phyloP scores from a whole-genome alignment of 2,888 invertebrate genomes.

The Drosophila buzzatii region DNA sequence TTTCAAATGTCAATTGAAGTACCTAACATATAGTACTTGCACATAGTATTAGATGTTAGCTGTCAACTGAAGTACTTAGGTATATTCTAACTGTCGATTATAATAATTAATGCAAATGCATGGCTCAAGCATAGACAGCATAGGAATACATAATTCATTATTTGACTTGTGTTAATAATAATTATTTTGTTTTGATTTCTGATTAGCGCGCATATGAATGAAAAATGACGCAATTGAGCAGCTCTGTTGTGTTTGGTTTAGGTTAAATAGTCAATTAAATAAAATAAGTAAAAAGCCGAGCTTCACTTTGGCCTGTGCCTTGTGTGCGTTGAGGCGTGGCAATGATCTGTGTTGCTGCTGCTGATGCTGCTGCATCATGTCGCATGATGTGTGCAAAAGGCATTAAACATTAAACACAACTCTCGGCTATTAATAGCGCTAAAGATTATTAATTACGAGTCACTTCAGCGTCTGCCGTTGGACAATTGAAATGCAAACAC shows the following conservation, averaged over 20 bases:
- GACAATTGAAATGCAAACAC: slow-evolving; percentile 68
- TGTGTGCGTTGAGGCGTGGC: slow-evolving; percentile 36
- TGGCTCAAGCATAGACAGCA: slow-evolving; percentile 26
- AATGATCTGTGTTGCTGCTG: slow-evolving; percentile 27
- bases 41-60: neutral
- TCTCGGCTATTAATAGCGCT: slow-evolving; percentile 64
- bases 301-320: slow-evolving; percentile 61
- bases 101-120: slow-evolving; percentile 59
- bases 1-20: neutral
- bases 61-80: neutral
- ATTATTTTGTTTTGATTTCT: slow-evolving; percentile 41
- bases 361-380: slow-evolving; percentile 51
- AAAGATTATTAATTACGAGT: slow-evolving; percentile 67
- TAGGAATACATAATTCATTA: slow-evolving; percentile 65
- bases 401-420: slow-evolving; percentile 49
- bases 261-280: slow-evolving; percentile 68
- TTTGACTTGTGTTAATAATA: slow-evolving; percentile 48
- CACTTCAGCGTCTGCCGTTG: slow-evolving; percentile 31
- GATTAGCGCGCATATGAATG: slow-evolving; percentile 54
- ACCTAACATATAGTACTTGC: neutral
- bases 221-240: slow-evolving; percentile 56
- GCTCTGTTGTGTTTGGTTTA: slow-evolving; percentile 45
- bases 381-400: slow-evolving; percentile 69
- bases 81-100: slow-evolving; percentile 6
- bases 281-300: slow-evolving; percentile 55